A percentile compares a stretch with the other conserved stretches of the same genome.
phyloP scores from a whole-genome alignment of 2,888 invertebrate genomes.

The Horisme vitalbata region DNA sequence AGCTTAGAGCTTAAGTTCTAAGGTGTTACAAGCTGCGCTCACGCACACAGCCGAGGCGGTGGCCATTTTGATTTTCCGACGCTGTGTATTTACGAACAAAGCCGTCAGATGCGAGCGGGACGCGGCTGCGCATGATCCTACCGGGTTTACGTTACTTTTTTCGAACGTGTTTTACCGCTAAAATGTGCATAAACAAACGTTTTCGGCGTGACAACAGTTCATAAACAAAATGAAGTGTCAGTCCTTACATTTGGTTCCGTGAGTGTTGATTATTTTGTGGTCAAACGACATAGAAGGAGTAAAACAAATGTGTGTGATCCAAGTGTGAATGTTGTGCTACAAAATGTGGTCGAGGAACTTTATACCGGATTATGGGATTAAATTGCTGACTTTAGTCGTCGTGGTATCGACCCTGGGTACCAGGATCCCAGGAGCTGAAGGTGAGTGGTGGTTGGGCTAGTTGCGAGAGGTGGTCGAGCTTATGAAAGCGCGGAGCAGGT shows the following conservation, averaged over 20 bases:
- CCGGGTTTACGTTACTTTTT: constrained; percentile 62
- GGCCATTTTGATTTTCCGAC: constrained; percentile 83
- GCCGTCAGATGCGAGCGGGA: constrained; percentile 82
- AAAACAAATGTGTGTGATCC: constrained; percentile 83
- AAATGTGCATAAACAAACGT: constrained; percentile 70
- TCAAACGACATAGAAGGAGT: constrained; percentile 73
- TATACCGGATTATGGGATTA: constrained; percentile 87
- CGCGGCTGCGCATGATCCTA: constrained; percentile 80
- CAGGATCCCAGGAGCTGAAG: constrained; percentile 81
- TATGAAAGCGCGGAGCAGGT: constrained; percentile 71
- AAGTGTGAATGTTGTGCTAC: constrained; percentile 83
- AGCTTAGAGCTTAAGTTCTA: constrained; percentile 42
- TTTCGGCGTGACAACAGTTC: constrained; percentile 71
- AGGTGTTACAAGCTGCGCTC: constrained; percentile 58
- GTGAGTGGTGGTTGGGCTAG: constrained; percentile 68
- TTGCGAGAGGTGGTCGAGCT: constrained; percentile 63
- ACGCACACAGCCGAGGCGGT: constrained; percentile 68
- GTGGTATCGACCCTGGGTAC: constrained; percentile 70
- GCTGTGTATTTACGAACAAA: constrained; percentile 82
- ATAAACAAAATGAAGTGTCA: constrained; percentile 82
- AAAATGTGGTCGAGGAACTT: constrained; percentile 88
- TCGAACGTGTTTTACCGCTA: constrained; percentile 80
- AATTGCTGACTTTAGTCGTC: constrained; percentile 75
- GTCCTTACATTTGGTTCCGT: constrained; percentile 80
- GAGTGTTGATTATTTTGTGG: constrained; percentile 75